Base-by-base conservation (phyloP, 2,797 vertebrate genomes). In the Alauda arvensis region DNA sequence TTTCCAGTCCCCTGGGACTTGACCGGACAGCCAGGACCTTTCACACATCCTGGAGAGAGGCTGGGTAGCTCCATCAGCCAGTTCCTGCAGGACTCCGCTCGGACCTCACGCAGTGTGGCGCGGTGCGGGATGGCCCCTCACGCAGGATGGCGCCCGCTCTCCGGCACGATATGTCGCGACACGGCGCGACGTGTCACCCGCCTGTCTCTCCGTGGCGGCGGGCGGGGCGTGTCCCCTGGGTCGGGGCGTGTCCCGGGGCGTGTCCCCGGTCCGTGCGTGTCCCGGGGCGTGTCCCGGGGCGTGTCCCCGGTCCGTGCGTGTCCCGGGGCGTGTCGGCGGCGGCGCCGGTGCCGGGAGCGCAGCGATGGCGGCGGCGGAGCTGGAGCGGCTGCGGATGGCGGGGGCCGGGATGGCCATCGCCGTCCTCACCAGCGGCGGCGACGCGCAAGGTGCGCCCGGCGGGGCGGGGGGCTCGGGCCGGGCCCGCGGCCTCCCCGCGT, bases 391-490 rank as follows among this genome's bases (percentile, higher is more conserved):
- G 95, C 98, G 98, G 92, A 98, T 97, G 87, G 96, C 95, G 31
- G 98, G 98, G 15, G 97, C 98, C 53, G 99, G 98, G 42, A 97
- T 98, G 83, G 98, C 98, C 83, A 97, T 99, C 24, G 98, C 98
- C 5, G 98, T 99, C 55, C 95, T 99, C 89, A 99, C 99, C 77
- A 99, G 99, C 95, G 99, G 99, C 37, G 99, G 99, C 89, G 99
- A 99, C 94, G 98, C 99, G 79, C 98, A 99, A 98, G 99, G 98
- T 99, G 63, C 67, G 17, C 24, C 33, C 8, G 56, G 46, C 25
- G 37, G 31, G 9, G 51, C 67, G 51, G 67, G 67, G 67, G 67
- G 52, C 40, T 55, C 18, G 14, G 67, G 6, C 51, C 62, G 42
- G 51, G 61, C 7, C 56, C 46, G 71, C 34, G 45, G 70, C 24